A percentile compares a stretch with the other conserved stretches of the same genome.
phyloP scores from a whole-genome alignment of 1,140 invertebrate genomes.

The Aphidius gifuensis region DNA sequence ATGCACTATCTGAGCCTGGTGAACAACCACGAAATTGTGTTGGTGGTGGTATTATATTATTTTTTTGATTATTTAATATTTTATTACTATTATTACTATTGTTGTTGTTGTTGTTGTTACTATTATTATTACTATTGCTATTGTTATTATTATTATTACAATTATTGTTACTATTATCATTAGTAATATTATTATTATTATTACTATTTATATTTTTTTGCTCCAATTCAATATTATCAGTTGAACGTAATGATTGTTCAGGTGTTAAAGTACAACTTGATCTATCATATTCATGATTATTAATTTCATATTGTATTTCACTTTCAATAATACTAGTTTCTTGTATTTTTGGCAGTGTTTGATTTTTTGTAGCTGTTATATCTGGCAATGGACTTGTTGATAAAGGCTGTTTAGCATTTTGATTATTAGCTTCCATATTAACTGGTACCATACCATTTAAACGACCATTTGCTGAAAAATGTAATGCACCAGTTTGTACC shows the following conservation, averaged over 20 bases:
- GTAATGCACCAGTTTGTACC: constrained; percentile 60
- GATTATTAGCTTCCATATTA: constrained; percentile 39
- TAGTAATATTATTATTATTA: constrained; percentile 26
- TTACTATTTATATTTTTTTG: constrained; percentile 16
- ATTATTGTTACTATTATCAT: background rate
- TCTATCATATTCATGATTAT: constrained; percentile 41
- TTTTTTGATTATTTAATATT: constrained; percentile 48
- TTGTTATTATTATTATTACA: constrained; percentile 25
- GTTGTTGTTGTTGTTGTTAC: constrained; percentile 25
- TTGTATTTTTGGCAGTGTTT: constrained; percentile 64
- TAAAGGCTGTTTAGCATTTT: constrained; percentile 30
- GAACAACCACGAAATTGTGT: constrained; percentile 69
- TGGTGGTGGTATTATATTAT: constrained; percentile 68
- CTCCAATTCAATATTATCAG: constrained; percentile 24
- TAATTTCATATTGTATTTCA: constrained; percentile 26
- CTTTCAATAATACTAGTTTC: constrained; percentile 64
- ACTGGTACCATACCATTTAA: constrained; percentile 59
- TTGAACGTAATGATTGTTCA: constrained; percentile 41
- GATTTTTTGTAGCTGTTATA: constrained; percentile 46
- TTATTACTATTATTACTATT: background rate
- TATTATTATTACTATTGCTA: constrained; percentile 6
- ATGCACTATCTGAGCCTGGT: constrained; percentile 57
- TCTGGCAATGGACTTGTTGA: constrained; percentile 39
- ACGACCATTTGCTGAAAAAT: constrained; percentile 59
- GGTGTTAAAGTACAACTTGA: constrained; percentile 54